These are phyloP conservation scores for Leuciscus idus DNA, from an alignment of 2,113 vertebrate species.

Conservation along the genomic window DNA sequence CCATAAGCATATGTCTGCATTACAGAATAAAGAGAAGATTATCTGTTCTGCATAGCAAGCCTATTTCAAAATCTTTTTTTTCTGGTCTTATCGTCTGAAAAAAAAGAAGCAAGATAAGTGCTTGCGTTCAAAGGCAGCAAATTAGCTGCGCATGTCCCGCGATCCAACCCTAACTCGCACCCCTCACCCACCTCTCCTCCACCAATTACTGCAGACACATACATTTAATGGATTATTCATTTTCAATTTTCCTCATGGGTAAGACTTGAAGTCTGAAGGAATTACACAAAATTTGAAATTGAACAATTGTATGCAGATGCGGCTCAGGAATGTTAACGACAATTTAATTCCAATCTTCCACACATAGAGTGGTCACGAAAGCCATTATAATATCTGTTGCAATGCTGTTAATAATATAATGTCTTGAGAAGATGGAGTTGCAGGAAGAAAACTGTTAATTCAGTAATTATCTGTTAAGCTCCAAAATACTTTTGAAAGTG, in stretches of 20 bases:
- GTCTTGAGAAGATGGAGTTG: neutral
- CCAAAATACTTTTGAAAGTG: too few species aligned
- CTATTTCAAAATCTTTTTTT: neutral
- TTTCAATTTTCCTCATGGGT: conserved; percentile 31
- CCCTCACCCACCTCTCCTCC: conserved; percentile 1
- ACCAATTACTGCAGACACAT: conserved; percentile 16
- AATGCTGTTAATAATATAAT: conserved; percentile 11
- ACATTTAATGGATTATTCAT: conserved; percentile 46
- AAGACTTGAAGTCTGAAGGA: conserved; percentile 10
- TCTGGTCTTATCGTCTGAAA: conserved; percentile 2
- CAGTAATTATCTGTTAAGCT: too few species aligned
- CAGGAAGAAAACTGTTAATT: neutral
- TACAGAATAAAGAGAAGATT: neutral
- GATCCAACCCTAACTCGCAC: neutral
- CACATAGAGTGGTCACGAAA: conserved; percentile 1
- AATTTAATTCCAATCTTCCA: conserved; percentile 24
- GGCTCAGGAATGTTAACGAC: conserved; percentile 6
- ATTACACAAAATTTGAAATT: conserved; percentile 17
- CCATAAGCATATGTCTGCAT: neutral
- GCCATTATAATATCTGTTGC: conserved; percentile 10
- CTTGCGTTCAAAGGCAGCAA: conserved; percentile 19
- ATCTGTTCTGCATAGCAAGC: neutral
- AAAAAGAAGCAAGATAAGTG: conserved; percentile 31
- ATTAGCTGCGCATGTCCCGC: conserved; percentile 7
- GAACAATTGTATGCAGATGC: neutral